Conservation (phyloP, 2,113 vertebrate species). For the Monarcha castaneiventris region DNA sequence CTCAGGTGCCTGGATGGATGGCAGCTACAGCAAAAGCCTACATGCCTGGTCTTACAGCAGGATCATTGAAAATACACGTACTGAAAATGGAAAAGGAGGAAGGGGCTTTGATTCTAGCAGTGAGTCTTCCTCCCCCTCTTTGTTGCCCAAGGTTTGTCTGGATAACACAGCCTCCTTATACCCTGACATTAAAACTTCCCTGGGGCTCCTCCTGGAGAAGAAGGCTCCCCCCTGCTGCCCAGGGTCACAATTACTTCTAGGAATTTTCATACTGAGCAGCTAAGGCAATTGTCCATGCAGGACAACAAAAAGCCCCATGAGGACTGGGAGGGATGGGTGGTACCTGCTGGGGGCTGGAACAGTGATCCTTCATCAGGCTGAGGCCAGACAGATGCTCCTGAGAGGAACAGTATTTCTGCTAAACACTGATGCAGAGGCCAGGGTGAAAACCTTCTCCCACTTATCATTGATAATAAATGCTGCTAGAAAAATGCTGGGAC, state of each 20-base stretch:
- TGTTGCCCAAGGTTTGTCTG: accelerated
- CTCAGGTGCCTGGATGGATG: neutral
- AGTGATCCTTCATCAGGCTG: neutral
- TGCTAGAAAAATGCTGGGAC: neutral
- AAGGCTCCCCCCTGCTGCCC: accelerated
- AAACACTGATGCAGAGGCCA: neutral
- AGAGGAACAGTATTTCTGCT: neutral
- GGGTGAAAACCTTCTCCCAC: neutral
- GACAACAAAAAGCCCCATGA: neutral
- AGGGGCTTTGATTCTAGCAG: neutral
- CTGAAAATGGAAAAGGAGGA: neutral
- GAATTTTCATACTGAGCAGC: neutral
- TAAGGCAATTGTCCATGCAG: neutral
- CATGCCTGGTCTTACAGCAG: neutral
- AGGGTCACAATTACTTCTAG: neutral
- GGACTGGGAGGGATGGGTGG: neutral
- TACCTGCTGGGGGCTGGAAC: neutral
- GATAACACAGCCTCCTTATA: neutral
- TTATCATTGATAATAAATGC: neutral
- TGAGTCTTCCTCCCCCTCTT: accelerated
- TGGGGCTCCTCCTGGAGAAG: accelerated
- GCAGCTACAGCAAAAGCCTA: neutral
- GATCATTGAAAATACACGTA: neutral
- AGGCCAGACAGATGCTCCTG: neutral
- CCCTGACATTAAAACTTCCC: neutral